These are phyloP conservation scores for Pseudachorutes palmiensis DNA, from an alignment of 1,140 invertebrate species.

Conservation along the genomic window DNA sequence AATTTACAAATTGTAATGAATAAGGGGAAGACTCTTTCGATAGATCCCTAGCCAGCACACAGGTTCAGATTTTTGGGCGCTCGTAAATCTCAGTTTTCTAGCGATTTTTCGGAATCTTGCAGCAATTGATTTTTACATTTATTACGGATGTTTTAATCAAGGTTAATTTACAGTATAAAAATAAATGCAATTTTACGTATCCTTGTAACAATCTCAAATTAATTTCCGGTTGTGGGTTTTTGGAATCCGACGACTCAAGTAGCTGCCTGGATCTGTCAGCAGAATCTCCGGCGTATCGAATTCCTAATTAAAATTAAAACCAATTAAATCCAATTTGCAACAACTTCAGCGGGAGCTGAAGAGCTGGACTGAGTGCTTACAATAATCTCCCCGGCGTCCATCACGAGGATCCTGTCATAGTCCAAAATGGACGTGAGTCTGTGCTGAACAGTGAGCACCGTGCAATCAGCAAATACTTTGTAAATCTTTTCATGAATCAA, in stretches of 20 bases:
- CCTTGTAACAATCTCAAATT: too few relatives aligned
- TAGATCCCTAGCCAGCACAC: too few relatives aligned
- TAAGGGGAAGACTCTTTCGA: too few relatives aligned
- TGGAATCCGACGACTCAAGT: not conserved
- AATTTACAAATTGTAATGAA: too few relatives aligned
- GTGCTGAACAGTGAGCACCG: constrained; percentile 77
- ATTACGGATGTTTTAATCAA: too few relatives aligned
- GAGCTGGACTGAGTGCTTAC: constrained; percentile 37
- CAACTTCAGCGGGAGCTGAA: not conserved
- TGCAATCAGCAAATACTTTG: constrained; percentile 60
- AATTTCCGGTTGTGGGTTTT: too few relatives aligned
- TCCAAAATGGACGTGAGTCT: constrained; percentile 71
- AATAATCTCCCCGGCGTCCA: constrained; percentile 56
- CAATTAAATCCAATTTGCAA: not conserved
- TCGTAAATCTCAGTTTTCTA: not conserved
- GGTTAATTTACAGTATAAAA: too few relatives aligned
- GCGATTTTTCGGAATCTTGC: too few relatives aligned
- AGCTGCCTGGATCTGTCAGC: not conserved
- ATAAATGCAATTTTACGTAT: too few relatives aligned
- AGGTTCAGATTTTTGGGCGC: not conserved
- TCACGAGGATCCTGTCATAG: constrained; percentile 61
- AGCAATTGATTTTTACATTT: too few relatives aligned
- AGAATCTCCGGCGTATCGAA: not conserved
- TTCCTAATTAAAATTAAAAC: not conserved
- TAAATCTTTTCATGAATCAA: constrained; percentile 65